Percentiles rank a stretch among this genome's conserved stretches.
Conservation (phyloP, 92 coral and sea anemone genomes). For the Anthopleura xanthogrammica region DNA sequence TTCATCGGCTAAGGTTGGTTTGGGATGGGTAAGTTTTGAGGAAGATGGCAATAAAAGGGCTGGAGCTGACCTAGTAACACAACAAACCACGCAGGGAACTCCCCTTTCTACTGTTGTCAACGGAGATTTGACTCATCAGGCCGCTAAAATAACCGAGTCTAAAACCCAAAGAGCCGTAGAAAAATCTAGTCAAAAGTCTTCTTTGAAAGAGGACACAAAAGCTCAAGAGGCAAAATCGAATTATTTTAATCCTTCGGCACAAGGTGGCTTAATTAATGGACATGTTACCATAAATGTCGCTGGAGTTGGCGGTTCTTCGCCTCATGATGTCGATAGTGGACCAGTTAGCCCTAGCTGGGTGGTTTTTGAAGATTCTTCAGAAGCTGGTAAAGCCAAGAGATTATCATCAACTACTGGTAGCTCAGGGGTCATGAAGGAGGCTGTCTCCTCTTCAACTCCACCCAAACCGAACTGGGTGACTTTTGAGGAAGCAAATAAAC, state of each 20-base stretch:
- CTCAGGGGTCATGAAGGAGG: background rate
- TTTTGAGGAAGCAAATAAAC: constrained; percentile 56
- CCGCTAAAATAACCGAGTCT: constrained; percentile 5
- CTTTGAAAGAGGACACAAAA: background rate
- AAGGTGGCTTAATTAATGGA: constrained; percentile 21
- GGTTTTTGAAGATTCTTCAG: constrained; percentile 20
- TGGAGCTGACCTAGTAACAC: constrained; percentile 29
- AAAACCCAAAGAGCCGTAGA: background rate
- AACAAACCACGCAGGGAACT: constrained; percentile 33
- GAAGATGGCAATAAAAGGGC: constrained; percentile 38
- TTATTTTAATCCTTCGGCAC: constrained; percentile 7
- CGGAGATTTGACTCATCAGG: constrained; percentile 27
- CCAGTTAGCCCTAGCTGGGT: constrained; percentile 23
- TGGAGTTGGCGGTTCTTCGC: background rate
- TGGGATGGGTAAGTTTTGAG: constrained; percentile 68
- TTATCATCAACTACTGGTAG: constrained; percentile 5
- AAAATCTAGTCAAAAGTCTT: constrained; percentile 7
- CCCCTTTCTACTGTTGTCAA: constrained; percentile 50
- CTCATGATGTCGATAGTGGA: background rate
- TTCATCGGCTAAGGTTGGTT: constrained; percentile 23
- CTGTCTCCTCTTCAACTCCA: constrained; percentile 13
- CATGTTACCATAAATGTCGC: constrained; percentile 27
- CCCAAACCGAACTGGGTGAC: constrained; percentile 69
- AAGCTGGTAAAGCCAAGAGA: background rate
- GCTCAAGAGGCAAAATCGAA: background rate